A percentile compares a stretch with the other conserved stretches of the same genome.
These are phyloP conservation scores for Plectropomus leopardus DNA, from an alignment of 2,113 vertebrate species.

Conservation along the genomic window DNA sequence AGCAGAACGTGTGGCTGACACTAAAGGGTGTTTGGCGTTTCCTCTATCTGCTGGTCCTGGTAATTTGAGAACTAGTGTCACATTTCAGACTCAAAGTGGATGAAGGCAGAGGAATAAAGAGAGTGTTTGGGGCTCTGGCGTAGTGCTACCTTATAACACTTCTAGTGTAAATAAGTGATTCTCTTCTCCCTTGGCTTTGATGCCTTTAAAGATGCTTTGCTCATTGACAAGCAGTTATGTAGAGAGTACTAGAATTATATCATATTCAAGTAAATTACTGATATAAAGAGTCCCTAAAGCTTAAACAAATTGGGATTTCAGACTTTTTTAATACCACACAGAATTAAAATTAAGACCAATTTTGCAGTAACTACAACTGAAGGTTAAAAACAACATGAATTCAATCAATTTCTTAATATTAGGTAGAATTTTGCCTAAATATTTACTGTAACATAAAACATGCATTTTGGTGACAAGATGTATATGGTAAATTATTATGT, in stretches of 20 bases:
- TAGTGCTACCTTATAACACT: conserved; percentile 11
- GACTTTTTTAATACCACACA: too few species aligned
- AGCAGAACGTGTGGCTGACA: conserved; percentile 10
- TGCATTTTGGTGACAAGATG: too few species aligned
- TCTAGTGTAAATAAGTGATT: conserved; percentile 36
- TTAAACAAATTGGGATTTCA: too few species aligned
- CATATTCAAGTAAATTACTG: not conserved
- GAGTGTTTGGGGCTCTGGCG: conserved; percentile 7
- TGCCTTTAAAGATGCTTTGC: conserved; percentile 25
- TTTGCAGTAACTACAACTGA: too few species aligned
- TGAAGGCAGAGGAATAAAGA: conserved; percentile 29
- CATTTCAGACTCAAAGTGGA: conserved; percentile 31
- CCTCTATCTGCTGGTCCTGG: conserved; percentile 4
- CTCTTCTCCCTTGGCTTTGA: not conserved
- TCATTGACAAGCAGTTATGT: not conserved
- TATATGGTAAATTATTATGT: too few species aligned
- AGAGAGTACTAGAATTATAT: not conserved
- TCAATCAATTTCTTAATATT: too few species aligned
- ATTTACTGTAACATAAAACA: too few species aligned
- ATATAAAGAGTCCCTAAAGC: too few species aligned
- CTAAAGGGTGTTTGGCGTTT: conserved; percentile 19
- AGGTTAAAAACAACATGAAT: too few species aligned
- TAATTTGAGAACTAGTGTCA: conserved; percentile 32
- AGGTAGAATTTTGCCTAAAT: too few species aligned
- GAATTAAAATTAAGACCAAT: too few species aligned